Base-by-base conservation (phyloP, 2,797 vertebrate genomes). In the Podargus strigoides region DNA sequence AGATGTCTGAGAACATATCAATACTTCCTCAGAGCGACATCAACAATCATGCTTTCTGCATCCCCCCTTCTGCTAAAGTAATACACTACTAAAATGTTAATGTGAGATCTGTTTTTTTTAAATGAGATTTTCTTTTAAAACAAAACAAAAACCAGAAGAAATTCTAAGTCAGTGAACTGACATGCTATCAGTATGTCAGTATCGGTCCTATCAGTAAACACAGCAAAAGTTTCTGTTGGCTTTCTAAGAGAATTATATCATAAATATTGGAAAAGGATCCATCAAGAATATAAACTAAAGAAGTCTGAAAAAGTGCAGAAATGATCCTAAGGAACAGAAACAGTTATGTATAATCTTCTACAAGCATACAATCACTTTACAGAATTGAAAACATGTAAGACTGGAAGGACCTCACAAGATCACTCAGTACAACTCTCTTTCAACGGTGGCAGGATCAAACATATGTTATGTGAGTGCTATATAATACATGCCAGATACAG, bases 381-480 rank as follows among this genome's bases (percentile, higher is more conserved):
- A 88, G 73, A 89, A 89, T 6, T 69, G 56, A 72, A 94, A 88
- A 88, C 79, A 93, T 12, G 14, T 52, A 87, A 87, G 41, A 47
- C 63, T 95, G 84, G 75, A 92, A 90, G 77, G 93, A 92, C 84
- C 92, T 93, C 86, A 84, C 86, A 95, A 64, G 92, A 93, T 91
- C 76, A 73, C 58, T 77, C 63, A 44, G 76, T 56, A 52, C 78
- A 82, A 89, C 63, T 66, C 82, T 79, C 91, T 78, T 42, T 59
- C 58, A 84, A 89, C 1, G 1, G 90, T 86, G 70, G 70, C 70
- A 87, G 67, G 87, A 91, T 93, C 88, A 96, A 95, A 88, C 88
- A 79, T 44, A 86, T 42, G 55, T 59, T 89, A 70, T 68, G 21
- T 53, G 85, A 94, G 89, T 87, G 83, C 85, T 70, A 32, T 21